These are phyloP conservation scores for Odocoileus hemionus DNA, from an alignment of 2,113 vertebrate species.

Conservation along the genomic window DNA sequence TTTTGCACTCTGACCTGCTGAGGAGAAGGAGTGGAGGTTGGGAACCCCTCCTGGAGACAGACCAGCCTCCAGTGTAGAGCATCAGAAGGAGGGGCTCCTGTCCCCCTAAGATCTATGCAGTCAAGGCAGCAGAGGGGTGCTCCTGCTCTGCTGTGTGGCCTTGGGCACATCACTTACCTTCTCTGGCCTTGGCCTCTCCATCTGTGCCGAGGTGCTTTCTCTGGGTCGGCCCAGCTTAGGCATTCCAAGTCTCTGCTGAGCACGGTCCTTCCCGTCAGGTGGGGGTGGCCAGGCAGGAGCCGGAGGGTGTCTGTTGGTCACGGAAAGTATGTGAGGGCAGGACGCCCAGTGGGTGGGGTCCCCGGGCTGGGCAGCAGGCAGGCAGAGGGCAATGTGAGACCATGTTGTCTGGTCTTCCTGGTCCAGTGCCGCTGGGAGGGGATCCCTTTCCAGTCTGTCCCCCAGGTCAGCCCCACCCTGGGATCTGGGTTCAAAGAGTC, in stretches of 20 bases:
- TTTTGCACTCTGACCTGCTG: background rate
- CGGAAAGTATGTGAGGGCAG: slow-evolving; percentile 57
- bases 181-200: background rate
- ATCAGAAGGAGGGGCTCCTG: background rate
- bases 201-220: background rate
- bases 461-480: background rate
- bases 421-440: background rate
- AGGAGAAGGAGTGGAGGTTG: background rate
- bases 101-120: rapidly evolving
- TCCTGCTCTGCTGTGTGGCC: background rate
- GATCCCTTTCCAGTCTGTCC: background rate
- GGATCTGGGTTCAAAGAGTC: background rate
- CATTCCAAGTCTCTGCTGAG: background rate
- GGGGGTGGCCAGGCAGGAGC: background rate
- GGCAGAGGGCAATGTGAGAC: slow-evolving; percentile 38
- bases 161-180: background rate
- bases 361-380: background rate
- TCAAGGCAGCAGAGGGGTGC: background rate
- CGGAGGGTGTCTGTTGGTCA: slow-evolving; percentile 15
- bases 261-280: background rate
- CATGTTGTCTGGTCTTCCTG: slow-evolving; percentile 34
- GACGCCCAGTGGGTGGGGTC: slow-evolving; percentile 28
- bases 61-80: background rate
- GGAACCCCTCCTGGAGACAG: background rate
- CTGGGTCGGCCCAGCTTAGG: background rate